A percentile compares a stretch with the other conserved stretches of the same genome.
phyloP scores from a whole-genome alignment of 1,140 invertebrate species.

The Venustaconcha ellipsiformis region DNA sequence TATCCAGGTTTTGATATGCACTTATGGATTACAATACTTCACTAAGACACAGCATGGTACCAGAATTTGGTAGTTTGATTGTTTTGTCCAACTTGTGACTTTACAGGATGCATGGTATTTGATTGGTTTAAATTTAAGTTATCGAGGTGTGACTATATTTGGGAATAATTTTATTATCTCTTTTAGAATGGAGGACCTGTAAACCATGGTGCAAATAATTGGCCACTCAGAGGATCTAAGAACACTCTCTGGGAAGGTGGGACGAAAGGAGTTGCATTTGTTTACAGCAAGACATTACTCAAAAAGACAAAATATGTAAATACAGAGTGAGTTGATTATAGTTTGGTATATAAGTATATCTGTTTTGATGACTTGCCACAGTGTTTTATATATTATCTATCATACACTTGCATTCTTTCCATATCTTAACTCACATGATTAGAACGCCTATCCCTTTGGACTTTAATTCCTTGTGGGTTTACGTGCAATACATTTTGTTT shows the following conservation, averaged over 20 bases:
- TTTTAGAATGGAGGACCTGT: constrained; percentile 62
- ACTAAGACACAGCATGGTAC: too few species aligned
- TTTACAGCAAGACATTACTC: constrained; percentile 18
- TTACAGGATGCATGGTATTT: too few species aligned
- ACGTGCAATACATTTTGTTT: not conserved
- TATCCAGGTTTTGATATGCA: too few species aligned
- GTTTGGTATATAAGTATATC: not conserved
- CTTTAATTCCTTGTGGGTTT: not conserved
- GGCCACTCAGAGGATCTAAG: constrained; percentile 38
- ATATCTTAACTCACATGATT: not conserved
- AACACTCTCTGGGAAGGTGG: constrained; percentile 42
- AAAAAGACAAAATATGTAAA: constrained; percentile 17
- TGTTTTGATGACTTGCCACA: not conserved
- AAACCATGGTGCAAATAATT: constrained; percentile 36
- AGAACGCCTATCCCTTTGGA: not conserved
- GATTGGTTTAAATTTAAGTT: too few species aligned
- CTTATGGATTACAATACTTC: too few species aligned
- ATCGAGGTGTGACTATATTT: not conserved
- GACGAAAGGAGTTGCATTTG: constrained; percentile 32
- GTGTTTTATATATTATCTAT: not conserved
- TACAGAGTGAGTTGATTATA: constrained; percentile 12
- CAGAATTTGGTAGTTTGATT: too few species aligned
- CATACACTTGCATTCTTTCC: not conserved
- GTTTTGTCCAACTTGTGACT: too few species aligned
- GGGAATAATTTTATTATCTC: not conserved